Conservation (phyloP, 30 jellyfish, hydroid and myxozoan genomes). For the Hydra vulgaris region DNA sequence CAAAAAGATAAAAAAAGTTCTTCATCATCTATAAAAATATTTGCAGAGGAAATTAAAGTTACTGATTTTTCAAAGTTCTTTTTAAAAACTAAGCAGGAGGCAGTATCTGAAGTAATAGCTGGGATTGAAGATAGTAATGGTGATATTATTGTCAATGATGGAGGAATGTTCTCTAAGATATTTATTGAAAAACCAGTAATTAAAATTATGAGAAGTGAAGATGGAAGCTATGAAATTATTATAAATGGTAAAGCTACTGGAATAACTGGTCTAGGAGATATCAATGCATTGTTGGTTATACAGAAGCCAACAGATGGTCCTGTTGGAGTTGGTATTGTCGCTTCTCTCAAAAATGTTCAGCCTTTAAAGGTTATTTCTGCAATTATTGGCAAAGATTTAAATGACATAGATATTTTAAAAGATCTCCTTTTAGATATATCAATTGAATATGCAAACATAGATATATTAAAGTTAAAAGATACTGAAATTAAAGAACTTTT, state of each 20-base stretch:
- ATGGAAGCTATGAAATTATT: conserved; percentile 68
- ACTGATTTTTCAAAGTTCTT: conserved; percentile 48
- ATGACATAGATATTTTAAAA: conserved; percentile 39
- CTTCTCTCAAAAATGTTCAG: conserved; percentile 31
- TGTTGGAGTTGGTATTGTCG: conserved; percentile 42
- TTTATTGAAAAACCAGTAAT: conserved; percentile 40
- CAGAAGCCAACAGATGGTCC: conserved; percentile 48
- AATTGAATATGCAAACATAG: conserved; percentile 48
- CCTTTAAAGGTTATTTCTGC: conserved; percentile 47
- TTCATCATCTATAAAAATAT: conserved; percentile 26
- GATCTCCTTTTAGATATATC: conserved; percentile 44
- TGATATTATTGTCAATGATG: not conserved
- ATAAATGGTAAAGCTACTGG: conserved; percentile 41
- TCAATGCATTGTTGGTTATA: conserved; percentile 30
- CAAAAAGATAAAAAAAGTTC: conserved; percentile 33
- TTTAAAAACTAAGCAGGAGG: conserved; percentile 29
- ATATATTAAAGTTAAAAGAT: conserved; percentile 32
- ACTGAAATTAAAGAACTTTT: conserved; percentile 33
- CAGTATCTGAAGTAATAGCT: conserved; percentile 8
- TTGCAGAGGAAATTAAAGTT: conserved; percentile 30
- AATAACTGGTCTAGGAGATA: conserved; percentile 29
- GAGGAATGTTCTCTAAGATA: conserved; percentile 31
- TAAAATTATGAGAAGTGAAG: conserved; percentile 33
- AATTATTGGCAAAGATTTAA: conserved; percentile 43
- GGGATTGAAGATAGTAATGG: not conserved